Evolutionary conservation across 2,888 invertebrate genomes (phyloP), one percentile per base, ranked within the genome.

Genomic region (Andrena trimmerana): DNA sequence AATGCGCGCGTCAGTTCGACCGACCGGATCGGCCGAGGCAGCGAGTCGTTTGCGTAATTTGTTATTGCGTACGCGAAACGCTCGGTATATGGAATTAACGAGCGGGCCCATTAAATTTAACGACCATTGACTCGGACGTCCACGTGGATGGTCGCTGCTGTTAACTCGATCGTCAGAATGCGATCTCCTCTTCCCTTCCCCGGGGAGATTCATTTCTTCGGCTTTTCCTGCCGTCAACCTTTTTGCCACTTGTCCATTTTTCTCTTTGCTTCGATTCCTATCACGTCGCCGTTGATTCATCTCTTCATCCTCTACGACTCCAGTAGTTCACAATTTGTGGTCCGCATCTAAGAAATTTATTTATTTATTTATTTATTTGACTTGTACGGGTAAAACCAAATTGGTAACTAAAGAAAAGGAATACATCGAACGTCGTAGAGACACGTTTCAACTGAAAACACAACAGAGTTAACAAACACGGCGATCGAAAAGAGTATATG

Each of bases 31-130:
- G 70, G 48, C 59, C 70, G n/a, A 16, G 42, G 42, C 42, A 42
- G 72, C 79, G 86, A 79, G 87, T 81, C 87, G 86, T 88, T 88
- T 87, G 87, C 88, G 88, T 88, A 88, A 88, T 88, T 88, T 83
- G 88, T 88, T 88, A 88, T 88, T 88, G 88, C 88, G 84, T 84
- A 84, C 87, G 86, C 86, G 87, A 88, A 76, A 81, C 81, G 76
- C 78, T 80, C 83, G 81, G 79, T 86, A 82, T 83, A 85, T 74
- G 84, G 86, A 78, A 89, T 89, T 89, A 89, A 89, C 87, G 88
- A 88, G 88, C 85, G 79, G 85, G 74, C 81, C 87, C 86, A 89
- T 89, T 89, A 89, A 89, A 88, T 89, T 89, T 88, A 89, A 89
- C 88, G 88, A 89, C 75, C 87, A 87, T 87, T 88, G 88, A 89